Evolutionary conservation across 2,888 invertebrate genomes (phyloP).

Genomic region (Artemia sinica): DNA sequence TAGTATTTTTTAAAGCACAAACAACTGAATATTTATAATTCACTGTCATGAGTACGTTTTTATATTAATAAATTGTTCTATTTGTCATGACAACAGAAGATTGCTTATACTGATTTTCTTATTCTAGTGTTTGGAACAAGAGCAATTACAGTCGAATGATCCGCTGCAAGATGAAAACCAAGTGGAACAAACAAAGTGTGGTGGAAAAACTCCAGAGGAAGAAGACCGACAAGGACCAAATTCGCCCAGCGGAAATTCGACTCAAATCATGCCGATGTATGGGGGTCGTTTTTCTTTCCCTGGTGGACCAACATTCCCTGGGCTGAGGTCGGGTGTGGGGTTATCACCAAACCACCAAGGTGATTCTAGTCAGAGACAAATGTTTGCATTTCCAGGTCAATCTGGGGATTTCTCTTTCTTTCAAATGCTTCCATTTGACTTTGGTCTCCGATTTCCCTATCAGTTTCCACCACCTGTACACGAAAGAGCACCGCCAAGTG

Average conservation of each 20-base stretch:
- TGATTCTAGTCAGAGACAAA: not conserved
- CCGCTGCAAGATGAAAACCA: too few relatives aligned
- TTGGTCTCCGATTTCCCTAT: conserved; percentile 3
- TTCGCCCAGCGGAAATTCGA: not conserved
- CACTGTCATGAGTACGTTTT: too few relatives aligned
- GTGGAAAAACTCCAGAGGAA: too few relatives aligned
- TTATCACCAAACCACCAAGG: conserved; percentile 2
- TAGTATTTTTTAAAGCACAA: too few relatives aligned
- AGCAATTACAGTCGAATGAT: too few relatives aligned
- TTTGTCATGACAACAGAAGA: too few relatives aligned
- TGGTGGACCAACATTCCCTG: conserved; percentile 7
- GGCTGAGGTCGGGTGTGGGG: not conserved
- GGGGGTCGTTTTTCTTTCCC: not conserved
- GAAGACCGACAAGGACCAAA: not conserved
- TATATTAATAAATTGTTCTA: too few relatives aligned
- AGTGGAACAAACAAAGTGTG: too few relatives aligned
- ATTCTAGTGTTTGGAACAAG: too few relatives aligned
- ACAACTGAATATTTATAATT: too few relatives aligned
- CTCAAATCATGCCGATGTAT: not conserved
- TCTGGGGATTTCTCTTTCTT: not conserved
- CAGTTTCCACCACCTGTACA: not conserved
- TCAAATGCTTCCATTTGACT: conserved; percentile 1
- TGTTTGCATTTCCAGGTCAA: not conserved
- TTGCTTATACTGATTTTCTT: too few relatives aligned
- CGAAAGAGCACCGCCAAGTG: not conserved